Conservation (phyloP, 2,113 vertebrate genomes). For the Megaptera novaeangliae region DNA sequence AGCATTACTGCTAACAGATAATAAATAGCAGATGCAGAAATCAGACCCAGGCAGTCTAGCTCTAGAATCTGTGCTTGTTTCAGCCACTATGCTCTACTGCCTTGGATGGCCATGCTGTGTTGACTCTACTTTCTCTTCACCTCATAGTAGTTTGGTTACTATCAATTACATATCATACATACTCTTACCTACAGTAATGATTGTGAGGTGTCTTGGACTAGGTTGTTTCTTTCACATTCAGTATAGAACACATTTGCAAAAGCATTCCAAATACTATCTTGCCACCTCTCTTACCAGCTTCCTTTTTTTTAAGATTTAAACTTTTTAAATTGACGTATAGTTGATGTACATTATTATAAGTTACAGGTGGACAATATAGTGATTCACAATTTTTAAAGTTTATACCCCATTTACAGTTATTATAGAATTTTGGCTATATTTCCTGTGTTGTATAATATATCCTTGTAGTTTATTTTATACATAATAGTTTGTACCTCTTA, state of each 20-base stretch:
- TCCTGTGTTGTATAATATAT: too few relatives aligned
- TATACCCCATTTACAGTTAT: too few relatives aligned
- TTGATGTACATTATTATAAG: too few relatives aligned
- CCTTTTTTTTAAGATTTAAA: not conserved
- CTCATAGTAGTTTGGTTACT: not conserved
- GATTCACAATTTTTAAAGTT: too few relatives aligned
- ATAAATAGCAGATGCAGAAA: not conserved
- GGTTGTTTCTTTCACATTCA: not conserved
- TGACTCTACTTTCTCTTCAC: not conserved
- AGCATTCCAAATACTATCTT: not conserved
- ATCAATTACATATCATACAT: not conserved
- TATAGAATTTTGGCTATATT: too few relatives aligned
- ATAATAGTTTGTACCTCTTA: too few relatives aligned
- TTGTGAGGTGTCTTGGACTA: not conserved
- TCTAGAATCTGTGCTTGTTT: not conserved
- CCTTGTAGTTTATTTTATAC: too few relatives aligned
- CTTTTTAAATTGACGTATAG: too few relatives aligned
- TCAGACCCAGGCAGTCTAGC: not conserved
- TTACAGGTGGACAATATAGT: too few relatives aligned
- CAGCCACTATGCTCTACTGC: too few relatives aligned
- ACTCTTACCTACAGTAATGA: not conserved
- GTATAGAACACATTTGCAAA: not conserved
- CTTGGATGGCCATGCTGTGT: not conserved
- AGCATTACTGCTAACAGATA: not conserved
- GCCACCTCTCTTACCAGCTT: not conserved